Conservation (phyloP, 2,113 vertebrate species). For the Peromyscus maniculatus region DNA sequence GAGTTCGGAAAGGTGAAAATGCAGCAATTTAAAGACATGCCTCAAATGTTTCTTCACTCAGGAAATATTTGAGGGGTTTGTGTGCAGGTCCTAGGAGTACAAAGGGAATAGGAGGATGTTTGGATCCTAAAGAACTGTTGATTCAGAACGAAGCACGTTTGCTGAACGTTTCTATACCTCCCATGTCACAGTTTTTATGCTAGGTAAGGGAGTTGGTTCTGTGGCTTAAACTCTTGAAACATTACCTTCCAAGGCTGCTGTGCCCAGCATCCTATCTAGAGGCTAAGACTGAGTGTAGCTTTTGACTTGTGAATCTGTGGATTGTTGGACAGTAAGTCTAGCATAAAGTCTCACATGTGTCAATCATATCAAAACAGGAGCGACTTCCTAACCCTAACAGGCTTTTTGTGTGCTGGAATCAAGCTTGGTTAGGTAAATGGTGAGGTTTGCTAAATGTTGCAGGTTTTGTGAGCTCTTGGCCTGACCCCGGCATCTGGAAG, state of each 20-base stretch:
- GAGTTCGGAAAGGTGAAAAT: background rate
- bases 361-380: background rate
- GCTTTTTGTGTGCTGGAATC: background rate
- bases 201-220: constrained; percentile 27
- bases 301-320: constrained; percentile 1
- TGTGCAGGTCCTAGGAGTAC: background rate
- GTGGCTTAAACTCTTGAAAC: constrained; percentile 24
- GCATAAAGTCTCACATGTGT: background rate
- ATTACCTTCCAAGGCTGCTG: background rate
- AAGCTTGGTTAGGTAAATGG: background rate
- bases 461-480: constrained; percentile 9
- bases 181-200: constrained; percentile 1
- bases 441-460: background rate
- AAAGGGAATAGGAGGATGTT: background rate
- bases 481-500: background rate
- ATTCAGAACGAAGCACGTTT: background rate
- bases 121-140: background rate
- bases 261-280: constrained; percentile 2
- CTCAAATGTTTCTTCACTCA: background rate
- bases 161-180: background rate
- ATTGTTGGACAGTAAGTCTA: background rate
- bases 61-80: constrained; percentile 12
- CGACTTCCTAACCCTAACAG: background rate
- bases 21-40: background rate
- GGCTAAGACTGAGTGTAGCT: constrained; percentile 16